phyloP scores from a whole-genome alignment of 2,797 vertebrate genomes.

The Bucorvus abyssinicus region DNA sequence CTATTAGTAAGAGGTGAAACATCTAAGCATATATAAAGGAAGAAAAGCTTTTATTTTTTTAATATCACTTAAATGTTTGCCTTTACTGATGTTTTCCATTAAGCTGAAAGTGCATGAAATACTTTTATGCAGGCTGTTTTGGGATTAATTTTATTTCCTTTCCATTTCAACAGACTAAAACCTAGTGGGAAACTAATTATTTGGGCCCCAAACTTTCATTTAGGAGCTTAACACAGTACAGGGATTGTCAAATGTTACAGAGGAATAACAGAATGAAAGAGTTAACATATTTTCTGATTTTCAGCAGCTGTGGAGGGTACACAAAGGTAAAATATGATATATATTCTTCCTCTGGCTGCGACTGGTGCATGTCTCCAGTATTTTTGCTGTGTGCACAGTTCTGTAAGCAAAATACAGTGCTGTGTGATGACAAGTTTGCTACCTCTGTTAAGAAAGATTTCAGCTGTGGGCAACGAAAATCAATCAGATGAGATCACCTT shows the following conservation, averaged over 20 bases:
- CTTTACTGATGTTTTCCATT: background rate
- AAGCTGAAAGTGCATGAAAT: background rate
- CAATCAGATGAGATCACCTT: constrained; percentile 58
- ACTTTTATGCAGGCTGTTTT: background rate
- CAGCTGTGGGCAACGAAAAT: constrained; percentile 64
- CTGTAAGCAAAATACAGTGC: constrained; percentile 21
- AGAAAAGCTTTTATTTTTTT: background rate
- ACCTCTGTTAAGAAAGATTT: constrained; percentile 24
- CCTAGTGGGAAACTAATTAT: background rate
- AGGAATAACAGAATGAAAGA: background rate
- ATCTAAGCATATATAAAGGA: background rate
- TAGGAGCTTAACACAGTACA: background rate
- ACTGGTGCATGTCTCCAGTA: background rate
- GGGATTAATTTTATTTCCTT: background rate
- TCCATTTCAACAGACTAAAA: background rate
- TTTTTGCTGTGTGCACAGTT: background rate
- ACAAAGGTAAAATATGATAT: background rate
- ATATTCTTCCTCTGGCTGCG: background rate
- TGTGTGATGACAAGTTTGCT: constrained; percentile 29
- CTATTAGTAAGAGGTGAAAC: background rate
- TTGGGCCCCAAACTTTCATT: background rate
- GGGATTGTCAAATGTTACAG: background rate
- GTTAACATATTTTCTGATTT: background rate
- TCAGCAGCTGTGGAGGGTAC: background rate
- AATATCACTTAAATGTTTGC: background rate